Evolutionary conservation across 2,797 vertebrate genomes (phyloP).

Genomic region (Tolypeutes matacus): DNA sequence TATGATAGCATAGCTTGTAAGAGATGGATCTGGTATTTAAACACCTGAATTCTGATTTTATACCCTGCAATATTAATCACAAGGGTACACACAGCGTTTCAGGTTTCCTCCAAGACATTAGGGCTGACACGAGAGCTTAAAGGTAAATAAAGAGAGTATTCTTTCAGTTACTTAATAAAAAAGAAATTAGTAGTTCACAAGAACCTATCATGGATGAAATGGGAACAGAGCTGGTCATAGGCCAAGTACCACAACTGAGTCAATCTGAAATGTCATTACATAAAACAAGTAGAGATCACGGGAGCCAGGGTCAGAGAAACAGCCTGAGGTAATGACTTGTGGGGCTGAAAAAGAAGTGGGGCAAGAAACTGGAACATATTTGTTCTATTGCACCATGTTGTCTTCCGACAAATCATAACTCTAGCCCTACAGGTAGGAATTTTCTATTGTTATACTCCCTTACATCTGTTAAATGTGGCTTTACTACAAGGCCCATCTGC

Average conservation of each 20-base stretch:
- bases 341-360: not conserved
- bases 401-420: not conserved
- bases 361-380: not conserved
- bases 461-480: not conserved
- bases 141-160: not conserved
- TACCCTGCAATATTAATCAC: not conserved
- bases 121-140: not conserved
- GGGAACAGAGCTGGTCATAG: not conserved
- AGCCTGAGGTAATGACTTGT: not conserved
- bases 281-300: not conserved
- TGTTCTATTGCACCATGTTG: not conserved
- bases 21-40: not conserved
- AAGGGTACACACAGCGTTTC: not conserved
- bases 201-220: not conserved
- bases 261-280: not conserved
- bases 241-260: not conserved
- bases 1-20: not conserved
- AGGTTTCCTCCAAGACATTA: not conserved
- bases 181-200: not conserved
- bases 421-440: not conserved
- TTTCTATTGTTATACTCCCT: not conserved
- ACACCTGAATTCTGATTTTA: not conserved
- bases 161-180: not conserved
- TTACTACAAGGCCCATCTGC: constrained; percentile 1
- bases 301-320: not conserved